Base-by-base conservation (phyloP, 2,797 vertebrate genomes). In the Bryconaethiops microstoma region DNA sequence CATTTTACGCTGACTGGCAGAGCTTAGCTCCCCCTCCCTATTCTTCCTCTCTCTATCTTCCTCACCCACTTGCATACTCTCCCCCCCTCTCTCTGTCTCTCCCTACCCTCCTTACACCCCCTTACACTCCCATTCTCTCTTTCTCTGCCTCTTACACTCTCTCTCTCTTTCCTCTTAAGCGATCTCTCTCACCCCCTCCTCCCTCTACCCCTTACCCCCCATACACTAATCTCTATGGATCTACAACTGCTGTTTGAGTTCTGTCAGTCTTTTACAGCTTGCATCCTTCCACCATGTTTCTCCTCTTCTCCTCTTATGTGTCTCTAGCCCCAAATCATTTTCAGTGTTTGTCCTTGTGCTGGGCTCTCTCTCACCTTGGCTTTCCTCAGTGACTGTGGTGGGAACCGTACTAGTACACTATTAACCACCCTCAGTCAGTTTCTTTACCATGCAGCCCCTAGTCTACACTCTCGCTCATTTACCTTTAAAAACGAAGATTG, bases 1-100 rank as follows among this genome's bases (percentile, higher is more conserved):
- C 7, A 50, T 81, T 86, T 64, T 48, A 63, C 78, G 78, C 87
- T 85, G 80, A 79, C 87, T 83, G 78, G 79, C 77, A 82, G 77
- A 83, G 83, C 86, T 29, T 72, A 7, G 65, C 72, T 79, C 75
- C 42, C 70, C 21, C 74, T 57, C 42, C 71, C 59, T 73, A 50
- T 7, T 68, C 60, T 29, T 59, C 40, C 70, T 75, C 76, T 65
- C 60, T 72, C 54, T 48, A 48, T 67, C 70, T 54, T 45, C 39
- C 62, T 57, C 63, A 70, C 23, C 17, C 7, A 29, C 55, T 77
- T 14, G 42, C 52, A 21, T 12, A n/a, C 6, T 10, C 63, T 2
- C 40, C 13, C 69, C 52, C 54, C 8, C 59, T 39, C 16, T 39
- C 4, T 39, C 21, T 25, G 6, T 71, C 4, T 39, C 50, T 71